phyloP scores from a whole-genome alignment of 64 coral and sea anemone species.

The Catalaphyllia jardinei region DNA sequence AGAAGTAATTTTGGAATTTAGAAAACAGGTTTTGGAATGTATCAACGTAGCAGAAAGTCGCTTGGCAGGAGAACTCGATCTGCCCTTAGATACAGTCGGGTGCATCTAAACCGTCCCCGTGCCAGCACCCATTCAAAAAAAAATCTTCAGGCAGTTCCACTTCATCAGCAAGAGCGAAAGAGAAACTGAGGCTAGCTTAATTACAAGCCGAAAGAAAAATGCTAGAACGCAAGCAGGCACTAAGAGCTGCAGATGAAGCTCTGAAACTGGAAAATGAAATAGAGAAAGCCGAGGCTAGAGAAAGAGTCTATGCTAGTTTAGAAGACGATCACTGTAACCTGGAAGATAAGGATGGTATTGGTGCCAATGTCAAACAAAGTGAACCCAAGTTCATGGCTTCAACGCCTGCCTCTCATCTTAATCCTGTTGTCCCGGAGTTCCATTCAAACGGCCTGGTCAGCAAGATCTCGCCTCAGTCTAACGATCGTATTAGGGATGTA shows the following conservation, averaged over 20 bases:
- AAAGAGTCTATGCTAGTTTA: conserved; percentile 15
- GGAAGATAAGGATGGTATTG: not conserved
- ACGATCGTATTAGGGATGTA: no score
- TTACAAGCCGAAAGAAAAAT: not conserved
- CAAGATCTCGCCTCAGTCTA: no score
- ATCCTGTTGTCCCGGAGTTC: not conserved
- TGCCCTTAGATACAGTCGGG: not conserved
- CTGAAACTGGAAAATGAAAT: no score
- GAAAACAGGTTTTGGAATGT: conserved; percentile 12
- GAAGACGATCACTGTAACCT: not conserved
- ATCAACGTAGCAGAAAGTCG: conserved; percentile 15
- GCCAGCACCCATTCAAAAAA: not conserved
- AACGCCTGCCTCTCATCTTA: not conserved
- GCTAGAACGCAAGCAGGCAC: no score
- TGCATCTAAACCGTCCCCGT: not conserved
- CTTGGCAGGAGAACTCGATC: not conserved
- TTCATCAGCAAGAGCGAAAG: not conserved
- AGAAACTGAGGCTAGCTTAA: conserved; percentile 31
- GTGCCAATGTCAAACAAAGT: not conserved
- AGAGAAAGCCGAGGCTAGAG: not conserved
- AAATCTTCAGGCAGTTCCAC: conserved; percentile 1
- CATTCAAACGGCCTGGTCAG: not conserved
- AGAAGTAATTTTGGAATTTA: not conserved
- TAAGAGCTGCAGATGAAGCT: no score
- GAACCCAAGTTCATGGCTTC: conserved; percentile 6